Evolutionary conservation across 2,113 vertebrate genomes (phyloP), one percentile per base, ranked within the genome.

Genomic region (Eulacestoma nigropectus): DNA sequence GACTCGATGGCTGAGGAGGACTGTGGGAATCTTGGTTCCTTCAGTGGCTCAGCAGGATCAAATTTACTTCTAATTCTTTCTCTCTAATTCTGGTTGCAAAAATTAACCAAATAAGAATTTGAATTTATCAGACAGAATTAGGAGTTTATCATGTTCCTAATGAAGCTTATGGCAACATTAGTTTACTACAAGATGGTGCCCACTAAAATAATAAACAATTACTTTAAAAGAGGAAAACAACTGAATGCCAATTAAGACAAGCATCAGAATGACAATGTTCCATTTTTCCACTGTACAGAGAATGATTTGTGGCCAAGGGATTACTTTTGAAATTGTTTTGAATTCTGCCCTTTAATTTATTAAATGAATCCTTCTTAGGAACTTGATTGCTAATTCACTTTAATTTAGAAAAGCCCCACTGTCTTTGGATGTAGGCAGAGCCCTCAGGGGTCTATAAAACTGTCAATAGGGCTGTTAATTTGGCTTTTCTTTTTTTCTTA

Each of bases 381-480:
- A 81, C 83, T 95, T 96, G 90, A 95, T 96, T 95, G 62, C 92
- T 96, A 95, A 96, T 90, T 96, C 65, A 50, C 83, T 95, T 63
- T 95, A 93, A 97, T 94, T 95, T 90, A 68, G 94, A 96, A 95
- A 96, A 95, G 73, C 76, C 62, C n/a, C 75, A 68, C 69, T 96
- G 88, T 95, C 85, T 84, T 84, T 90, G 93, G 76, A 94, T 80
- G 85, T 42, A 88, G 91, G 70, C 76, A 88, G 79, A 90, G 55
- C 87, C 93, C 76, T 95, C 60, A 18, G 76, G 92, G 83, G 44
- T 90, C 90, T 89, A 94, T 92, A 95, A 96, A 96, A 67, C 96
- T 95, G 92, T 95, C 95, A 96, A 72, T 90, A 87, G 80, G 85
- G 33, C 62, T 92, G 88, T 89, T 95, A 90, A 95, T 94, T 92